phyloP scores from a whole-genome alignment of 1,140 invertebrate species.

The Ephestia elutella region DNA sequence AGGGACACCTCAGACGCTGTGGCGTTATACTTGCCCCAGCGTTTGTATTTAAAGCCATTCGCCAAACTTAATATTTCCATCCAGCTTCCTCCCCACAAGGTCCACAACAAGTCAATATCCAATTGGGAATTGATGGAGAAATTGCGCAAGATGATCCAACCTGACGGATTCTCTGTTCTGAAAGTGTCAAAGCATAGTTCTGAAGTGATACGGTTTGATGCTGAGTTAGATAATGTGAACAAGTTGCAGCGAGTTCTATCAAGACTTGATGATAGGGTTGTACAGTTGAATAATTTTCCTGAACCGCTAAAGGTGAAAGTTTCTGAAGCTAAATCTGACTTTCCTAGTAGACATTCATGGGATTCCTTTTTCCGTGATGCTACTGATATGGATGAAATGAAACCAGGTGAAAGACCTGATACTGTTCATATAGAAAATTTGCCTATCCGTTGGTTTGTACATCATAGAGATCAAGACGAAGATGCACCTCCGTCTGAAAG shows the following conservation, averaged over 20 bases:
- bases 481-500: conserved; percentile 81
- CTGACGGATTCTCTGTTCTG: conserved; percentile 88
- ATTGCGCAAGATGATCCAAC: conserved; percentile 86
- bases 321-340: conserved; percentile 87
- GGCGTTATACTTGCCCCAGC: conserved; percentile 84
- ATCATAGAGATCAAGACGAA: conserved; percentile 70
- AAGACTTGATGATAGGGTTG: conserved; percentile 83
- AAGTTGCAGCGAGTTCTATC: conserved; percentile 81
- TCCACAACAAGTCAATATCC: conserved; percentile 90
- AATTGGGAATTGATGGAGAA: conserved; percentile 97
- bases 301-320: conserved; percentile 88
- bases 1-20: conserved; percentile 89
- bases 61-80: conserved; percentile 93
- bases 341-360: conserved; percentile 93
- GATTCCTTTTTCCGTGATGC: conserved; percentile 96
- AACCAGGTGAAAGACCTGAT: conserved; percentile 94
- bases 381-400: conserved; percentile 97
- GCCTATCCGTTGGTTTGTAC: conserved; percentile 86
- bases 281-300: conserved; percentile 89
- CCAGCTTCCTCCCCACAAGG: conserved; percentile 88
- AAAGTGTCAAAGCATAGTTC: conserved; percentile 91
- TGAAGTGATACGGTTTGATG: conserved; percentile 94
- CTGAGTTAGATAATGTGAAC: conserved; percentile 86
- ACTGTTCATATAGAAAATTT: conserved; percentile 90
- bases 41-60: conserved; percentile 93